Conservation (phyloP, 2,888 invertebrate species). For the Eupithecia centaureata region DNA sequence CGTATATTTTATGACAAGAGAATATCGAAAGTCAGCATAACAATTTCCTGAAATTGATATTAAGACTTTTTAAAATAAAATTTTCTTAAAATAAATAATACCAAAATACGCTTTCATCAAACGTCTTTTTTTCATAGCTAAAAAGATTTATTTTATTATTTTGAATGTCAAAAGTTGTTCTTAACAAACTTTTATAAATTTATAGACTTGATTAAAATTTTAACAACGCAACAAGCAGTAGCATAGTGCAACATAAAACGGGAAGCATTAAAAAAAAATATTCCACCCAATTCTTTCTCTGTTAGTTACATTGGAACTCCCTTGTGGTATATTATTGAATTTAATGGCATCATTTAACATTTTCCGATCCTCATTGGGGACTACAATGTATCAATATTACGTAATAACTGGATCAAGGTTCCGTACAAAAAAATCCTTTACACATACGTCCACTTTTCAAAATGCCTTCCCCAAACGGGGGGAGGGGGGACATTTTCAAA, state of each 20-base stretch:
- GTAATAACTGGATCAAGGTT: constrained; percentile 57
- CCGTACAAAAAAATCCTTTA: constrained; percentile 31
- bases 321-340: constrained; percentile 72
- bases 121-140: no score
- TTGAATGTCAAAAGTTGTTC: no score
- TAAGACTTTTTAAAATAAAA: no score
- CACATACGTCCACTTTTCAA: neutral
- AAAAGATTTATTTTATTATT: no score
- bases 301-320: constrained; percentile 59
- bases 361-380: constrained; percentile 66
- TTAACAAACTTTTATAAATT: no score
- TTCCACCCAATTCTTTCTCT: constrained; percentile 56
- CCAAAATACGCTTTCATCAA: no score
- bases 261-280: neutral
- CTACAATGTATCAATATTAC: constrained; percentile 52
- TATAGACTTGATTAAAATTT: neutral
- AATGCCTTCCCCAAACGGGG: neutral
- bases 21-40: neutral
- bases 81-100: no score
- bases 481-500: no score
- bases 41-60: neutral
- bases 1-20: neutral
- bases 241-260: neutral
- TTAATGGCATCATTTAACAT: constrained; percentile 79
- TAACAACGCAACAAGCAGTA: neutral